phyloP scores from a whole-genome alignment of 2,888 invertebrate species.

The Ectemnius lituratus region DNA sequence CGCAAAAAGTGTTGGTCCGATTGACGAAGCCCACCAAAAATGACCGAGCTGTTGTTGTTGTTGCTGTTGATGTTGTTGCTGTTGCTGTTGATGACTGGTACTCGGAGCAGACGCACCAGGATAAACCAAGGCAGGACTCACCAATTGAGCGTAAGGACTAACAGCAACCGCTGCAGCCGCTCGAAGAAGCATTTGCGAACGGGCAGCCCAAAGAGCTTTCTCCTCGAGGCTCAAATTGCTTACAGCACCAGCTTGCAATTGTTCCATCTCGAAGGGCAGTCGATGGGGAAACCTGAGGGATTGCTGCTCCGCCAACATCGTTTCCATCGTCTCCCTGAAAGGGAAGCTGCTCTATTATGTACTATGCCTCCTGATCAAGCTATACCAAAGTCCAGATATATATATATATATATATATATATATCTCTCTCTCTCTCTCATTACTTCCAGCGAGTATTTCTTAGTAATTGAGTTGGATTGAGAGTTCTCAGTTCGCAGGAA shows the following conservation, averaged over 20 bases:
- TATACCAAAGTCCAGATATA: not conserved
- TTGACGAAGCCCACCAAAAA: constrained; percentile 75
- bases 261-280: constrained; percentile 85
- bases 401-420: too few species aligned
- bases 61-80: constrained; percentile 62
- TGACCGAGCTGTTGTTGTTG: constrained; percentile 67
- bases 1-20: constrained; percentile 78
- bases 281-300: constrained; percentile 88
- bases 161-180: constrained; percentile 83
- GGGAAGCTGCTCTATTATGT: constrained; percentile 76
- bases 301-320: constrained; percentile 91
- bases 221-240: constrained; percentile 87
- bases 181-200: constrained; percentile 86
- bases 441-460: not conserved
- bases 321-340: constrained; percentile 93
- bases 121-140: constrained; percentile 78
- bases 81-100: constrained; percentile 69
- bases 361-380: constrained; percentile 27
- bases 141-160: constrained; percentile 80
- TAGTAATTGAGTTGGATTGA: too few species aligned
- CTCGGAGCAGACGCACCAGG: constrained; percentile 73
- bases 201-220: constrained; percentile 87
- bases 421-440: not conserved
- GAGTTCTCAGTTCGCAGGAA: constrained; percentile 33
- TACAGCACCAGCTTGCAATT: constrained; percentile 79